A percentile compares a stretch with the other conserved stretches of the same genome.
Conservation (phyloP, 2,113 vertebrate genomes). For the Siniperca knerii region DNA sequence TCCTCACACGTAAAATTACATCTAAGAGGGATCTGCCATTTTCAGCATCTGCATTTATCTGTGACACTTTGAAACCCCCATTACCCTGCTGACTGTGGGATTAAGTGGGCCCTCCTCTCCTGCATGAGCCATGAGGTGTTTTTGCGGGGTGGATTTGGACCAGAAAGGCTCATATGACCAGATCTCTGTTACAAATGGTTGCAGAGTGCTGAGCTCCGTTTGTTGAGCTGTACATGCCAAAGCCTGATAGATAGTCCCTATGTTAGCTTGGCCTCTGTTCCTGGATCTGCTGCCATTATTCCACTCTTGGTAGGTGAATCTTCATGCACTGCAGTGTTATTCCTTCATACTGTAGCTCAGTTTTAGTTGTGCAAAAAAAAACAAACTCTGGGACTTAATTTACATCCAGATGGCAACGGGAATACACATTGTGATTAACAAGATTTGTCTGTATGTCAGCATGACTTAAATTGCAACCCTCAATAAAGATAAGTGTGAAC, state of each 20-base stretch:
- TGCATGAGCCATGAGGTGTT: constrained; percentile 20
- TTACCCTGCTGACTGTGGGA: neutral
- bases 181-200: constrained; percentile 60
- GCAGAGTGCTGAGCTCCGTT: constrained; percentile 50
- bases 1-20: constrained; percentile 8
- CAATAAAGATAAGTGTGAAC: neutral
- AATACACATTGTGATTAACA: neutral
- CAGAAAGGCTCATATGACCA: constrained; percentile 51
- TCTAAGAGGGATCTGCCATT: neutral
- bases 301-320: constrained; percentile 38
- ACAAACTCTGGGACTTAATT: neutral
- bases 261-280: constrained; percentile 49
- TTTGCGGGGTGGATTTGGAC: constrained; percentile 33
- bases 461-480: neutral
- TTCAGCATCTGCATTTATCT: constrained; percentile 17
- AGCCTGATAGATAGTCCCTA: constrained; percentile 58
- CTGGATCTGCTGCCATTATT: constrained; percentile 53
- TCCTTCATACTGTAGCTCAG: constrained; percentile 11
- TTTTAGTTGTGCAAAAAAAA: neutral
- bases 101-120: neutral
- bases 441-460: neutral
- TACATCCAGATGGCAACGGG: neutral
- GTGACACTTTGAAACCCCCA: neutral
- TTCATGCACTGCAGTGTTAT: neutral
- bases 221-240: constrained; percentile 43